Percentiles rank a stretch among this genome's conserved stretches.
Conservation (phyloP, 2,797 vertebrate genomes). For the Tangara arthus region DNA sequence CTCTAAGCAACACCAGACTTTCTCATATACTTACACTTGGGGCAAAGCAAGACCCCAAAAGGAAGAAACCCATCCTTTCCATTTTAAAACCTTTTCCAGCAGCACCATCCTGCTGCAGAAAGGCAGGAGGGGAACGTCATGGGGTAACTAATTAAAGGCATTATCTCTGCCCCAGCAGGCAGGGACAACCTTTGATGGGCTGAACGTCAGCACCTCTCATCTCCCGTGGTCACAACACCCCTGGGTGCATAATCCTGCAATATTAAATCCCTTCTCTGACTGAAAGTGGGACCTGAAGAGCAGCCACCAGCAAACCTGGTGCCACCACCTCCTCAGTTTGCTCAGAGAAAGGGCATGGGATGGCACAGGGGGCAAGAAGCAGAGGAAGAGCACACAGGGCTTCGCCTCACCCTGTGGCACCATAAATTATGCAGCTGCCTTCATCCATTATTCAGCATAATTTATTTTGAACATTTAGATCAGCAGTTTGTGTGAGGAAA, state of each 20-base stretch:
- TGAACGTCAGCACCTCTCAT: not conserved
- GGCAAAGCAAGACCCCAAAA: not conserved
- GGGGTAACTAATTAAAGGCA: not conserved
- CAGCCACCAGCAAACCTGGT: too few species aligned
- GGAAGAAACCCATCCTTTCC: not conserved
- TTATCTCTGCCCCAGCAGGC: not conserved
- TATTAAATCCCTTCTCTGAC: not conserved
- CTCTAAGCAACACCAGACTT: not conserved
- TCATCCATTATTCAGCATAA: conserved; percentile 77
- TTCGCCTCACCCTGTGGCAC: conserved; percentile 26
- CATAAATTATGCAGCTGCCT: conserved; percentile 74
- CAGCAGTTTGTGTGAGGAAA: conserved; percentile 63
- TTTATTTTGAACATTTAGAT: conserved; percentile 75
- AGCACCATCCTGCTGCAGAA: not conserved
- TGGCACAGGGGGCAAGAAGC: not conserved
- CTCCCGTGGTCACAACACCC: not conserved
- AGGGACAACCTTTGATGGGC: not conserved
- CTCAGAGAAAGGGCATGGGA: not conserved
- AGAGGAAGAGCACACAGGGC: not conserved
- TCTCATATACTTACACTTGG: not conserved
- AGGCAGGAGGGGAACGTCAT: not conserved
- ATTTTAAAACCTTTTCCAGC: not conserved
- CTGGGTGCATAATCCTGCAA: fast-evolving
- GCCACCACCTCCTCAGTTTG: not conserved
- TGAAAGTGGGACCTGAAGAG: not conserved